Conservation (phyloP, 2,797 vertebrate species). For the Phataginus tetradactyla region DNA sequence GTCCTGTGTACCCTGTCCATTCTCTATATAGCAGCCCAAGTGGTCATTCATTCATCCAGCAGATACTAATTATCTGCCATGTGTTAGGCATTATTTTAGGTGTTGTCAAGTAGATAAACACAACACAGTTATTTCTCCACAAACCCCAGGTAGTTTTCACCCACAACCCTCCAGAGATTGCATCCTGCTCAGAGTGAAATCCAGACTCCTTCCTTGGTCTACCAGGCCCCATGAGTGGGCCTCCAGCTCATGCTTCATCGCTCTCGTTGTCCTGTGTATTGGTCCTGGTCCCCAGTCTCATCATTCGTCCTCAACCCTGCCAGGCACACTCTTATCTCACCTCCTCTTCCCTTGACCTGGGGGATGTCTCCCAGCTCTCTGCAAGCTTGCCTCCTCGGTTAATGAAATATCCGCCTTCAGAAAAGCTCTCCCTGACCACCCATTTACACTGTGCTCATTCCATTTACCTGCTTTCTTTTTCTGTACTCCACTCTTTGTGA, state of each 20-base stretch:
- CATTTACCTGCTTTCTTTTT: not conserved
- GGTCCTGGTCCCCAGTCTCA: not conserved
- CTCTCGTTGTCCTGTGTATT: not conserved
- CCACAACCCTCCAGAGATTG: not conserved
- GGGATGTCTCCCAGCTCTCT: no score
- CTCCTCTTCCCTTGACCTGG: not conserved
- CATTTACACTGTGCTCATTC: not conserved
- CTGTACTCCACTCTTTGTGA: not conserved
- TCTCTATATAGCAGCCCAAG: not conserved
- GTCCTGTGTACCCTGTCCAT: not conserved
- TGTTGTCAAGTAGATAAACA: not conserved
- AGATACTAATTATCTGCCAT: not conserved
- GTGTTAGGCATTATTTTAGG: not conserved
- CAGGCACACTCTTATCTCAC: not conserved
- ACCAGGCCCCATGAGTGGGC: not conserved
- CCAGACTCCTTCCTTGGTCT: not conserved
- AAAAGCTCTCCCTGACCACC: not conserved
- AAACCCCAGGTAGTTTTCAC: not conserved
- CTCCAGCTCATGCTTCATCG: not conserved
- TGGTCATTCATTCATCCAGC: not conserved
- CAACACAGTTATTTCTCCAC: not conserved
- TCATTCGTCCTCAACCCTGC: not conserved
- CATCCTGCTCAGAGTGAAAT: not conserved
- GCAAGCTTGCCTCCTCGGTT: not conserved
- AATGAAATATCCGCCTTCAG: not conserved